Conservation (phyloP, 2,113 vertebrate species). For the Loxodonta africana region DNA sequence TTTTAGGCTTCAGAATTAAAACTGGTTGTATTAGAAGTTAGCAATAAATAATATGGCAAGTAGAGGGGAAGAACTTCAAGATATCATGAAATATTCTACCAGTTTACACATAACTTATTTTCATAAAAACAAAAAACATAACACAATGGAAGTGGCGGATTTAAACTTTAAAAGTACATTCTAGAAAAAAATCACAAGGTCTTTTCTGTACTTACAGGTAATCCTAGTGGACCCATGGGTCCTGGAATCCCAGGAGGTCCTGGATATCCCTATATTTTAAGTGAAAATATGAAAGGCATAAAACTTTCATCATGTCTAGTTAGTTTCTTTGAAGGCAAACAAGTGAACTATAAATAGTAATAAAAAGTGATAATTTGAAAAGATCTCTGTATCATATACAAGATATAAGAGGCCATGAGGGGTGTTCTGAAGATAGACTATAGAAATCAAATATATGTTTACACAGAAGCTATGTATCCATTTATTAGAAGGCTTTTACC, state of each 20-base stretch:
- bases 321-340: slow-evolving; percentile 53
- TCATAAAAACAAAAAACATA: neutral
- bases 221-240: slow-evolving; percentile 92
- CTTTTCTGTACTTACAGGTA: slow-evolving; percentile 91
- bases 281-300: slow-evolving; percentile 69
- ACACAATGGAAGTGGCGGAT: neutral
- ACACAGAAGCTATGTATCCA: neutral
- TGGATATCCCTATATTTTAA: slow-evolving; percentile 93
- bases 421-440: neutral
- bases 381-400: neutral
- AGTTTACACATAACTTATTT: neutral
- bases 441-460: slow-evolving; percentile 4
- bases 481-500: slow-evolving; percentile 15
- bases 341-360: slow-evolving; percentile 36
- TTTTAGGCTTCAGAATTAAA: neutral
- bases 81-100: neutral
- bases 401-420: neutral
- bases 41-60: neutral
- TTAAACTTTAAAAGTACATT: slow-evolving; percentile 55
- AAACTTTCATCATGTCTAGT: neutral
- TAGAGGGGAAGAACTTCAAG: neutral
- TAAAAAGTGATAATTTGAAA: slow-evolving; percentile 62
- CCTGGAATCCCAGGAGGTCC: slow-evolving; percentile 94
- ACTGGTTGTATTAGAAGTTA: neutral
- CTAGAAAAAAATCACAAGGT: neutral